These are phyloP conservation scores for Gasteruption jaculator DNA, from an alignment of 2,888 invertebrate species.

Conservation along the genomic window DNA sequence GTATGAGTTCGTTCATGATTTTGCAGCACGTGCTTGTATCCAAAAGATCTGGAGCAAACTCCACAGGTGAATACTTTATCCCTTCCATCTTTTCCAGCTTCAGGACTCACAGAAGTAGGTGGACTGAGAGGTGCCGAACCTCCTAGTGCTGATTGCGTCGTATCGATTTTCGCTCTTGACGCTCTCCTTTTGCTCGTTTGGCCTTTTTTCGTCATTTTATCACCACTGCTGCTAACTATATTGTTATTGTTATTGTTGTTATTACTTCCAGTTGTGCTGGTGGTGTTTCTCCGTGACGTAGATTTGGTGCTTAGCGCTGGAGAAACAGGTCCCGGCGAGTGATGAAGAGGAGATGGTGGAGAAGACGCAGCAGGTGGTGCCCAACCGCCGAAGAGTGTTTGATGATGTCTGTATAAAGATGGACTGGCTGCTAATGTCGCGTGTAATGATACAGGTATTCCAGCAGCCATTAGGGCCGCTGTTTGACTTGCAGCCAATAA, in stretches of 20 bases:
- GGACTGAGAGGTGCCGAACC: conserved; percentile 54
- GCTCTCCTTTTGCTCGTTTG: conserved; percentile 53
- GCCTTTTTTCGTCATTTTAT: conserved; percentile 45
- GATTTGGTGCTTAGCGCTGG: conserved; percentile 48
- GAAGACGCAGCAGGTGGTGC: conserved; percentile 53
- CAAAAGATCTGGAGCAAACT: conserved; percentile 83
- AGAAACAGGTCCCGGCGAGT: conserved; percentile 36
- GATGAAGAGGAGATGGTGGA: conserved; percentile 55
- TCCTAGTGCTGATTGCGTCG: conserved; percentile 27
- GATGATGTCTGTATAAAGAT: conserved; percentile 62
- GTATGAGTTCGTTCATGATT: conserved; percentile 94
- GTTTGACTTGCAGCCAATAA: conserved; percentile 53
- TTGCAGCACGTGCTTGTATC: conserved; percentile 91
- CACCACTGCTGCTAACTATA: conserved; percentile 52
- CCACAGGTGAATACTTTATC: conserved; percentile 88
- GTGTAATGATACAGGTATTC: conserved; percentile 55
- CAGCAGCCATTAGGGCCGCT: conserved; percentile 54
- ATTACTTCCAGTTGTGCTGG: conserved; percentile 27
- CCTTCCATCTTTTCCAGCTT: conserved; percentile 48
- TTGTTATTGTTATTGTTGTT: conserved; percentile 49
- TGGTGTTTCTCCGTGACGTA: conserved; percentile 45
- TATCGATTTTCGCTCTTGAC: conserved; percentile 51
- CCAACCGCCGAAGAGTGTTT: conserved; percentile 58
- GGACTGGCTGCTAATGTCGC: conserved; percentile 58
- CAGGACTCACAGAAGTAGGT: conserved; percentile 50